A percentile compares a stretch with the other conserved stretches of the same genome.
These are phyloP conservation scores for Synanthedon formicaeformis DNA, from an alignment of 2,888 invertebrate species.

Conservation along the genomic window DNA sequence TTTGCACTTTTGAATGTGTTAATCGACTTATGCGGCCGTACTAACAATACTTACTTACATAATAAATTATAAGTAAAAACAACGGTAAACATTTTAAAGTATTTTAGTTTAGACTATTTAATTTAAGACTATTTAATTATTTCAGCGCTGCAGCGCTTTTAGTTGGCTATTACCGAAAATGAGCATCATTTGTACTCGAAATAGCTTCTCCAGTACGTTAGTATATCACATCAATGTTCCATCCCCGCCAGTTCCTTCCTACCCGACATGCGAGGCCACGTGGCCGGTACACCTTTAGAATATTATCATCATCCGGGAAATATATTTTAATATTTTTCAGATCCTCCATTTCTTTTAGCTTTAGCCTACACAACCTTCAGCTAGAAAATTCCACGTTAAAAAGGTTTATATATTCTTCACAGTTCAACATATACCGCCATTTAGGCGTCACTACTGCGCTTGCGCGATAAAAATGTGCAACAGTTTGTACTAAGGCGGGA, in stretches of 20 bases:
- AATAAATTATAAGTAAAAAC: too few relatives aligned
- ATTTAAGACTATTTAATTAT: too few relatives aligned
- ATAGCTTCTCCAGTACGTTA: too few relatives aligned
- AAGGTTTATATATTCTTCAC: neutral
- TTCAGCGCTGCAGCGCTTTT: too few relatives aligned
- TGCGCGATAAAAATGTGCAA: conserved; percentile 47
- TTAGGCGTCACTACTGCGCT: conserved; percentile 25
- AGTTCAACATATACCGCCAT: conserved; percentile 34
- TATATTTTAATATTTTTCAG: neutral
- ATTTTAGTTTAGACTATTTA: too few relatives aligned
- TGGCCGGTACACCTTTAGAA: conserved; percentile 11
- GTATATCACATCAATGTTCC: too few relatives aligned
- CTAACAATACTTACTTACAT: too few relatives aligned
- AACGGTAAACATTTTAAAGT: too few relatives aligned
- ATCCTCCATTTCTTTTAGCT: neutral
- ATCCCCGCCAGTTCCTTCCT: conserved; percentile 28
- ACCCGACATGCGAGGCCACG: conserved; percentile 26
- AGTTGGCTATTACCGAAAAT: too few relatives aligned
- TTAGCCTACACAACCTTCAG: neutral
- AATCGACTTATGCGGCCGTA: too few relatives aligned
- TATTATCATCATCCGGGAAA: neutral
- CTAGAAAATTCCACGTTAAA: neutral
- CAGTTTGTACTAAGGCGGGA: conserved; percentile 61
- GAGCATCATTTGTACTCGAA: too few relatives aligned
- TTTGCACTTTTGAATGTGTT: too few relatives aligned